A percentile compares a stretch with the other conserved stretches of the same genome.
Evolutionary conservation across 2,888 invertebrate species (phyloP).

Genomic region (Protophormia terraenovae): DNA sequence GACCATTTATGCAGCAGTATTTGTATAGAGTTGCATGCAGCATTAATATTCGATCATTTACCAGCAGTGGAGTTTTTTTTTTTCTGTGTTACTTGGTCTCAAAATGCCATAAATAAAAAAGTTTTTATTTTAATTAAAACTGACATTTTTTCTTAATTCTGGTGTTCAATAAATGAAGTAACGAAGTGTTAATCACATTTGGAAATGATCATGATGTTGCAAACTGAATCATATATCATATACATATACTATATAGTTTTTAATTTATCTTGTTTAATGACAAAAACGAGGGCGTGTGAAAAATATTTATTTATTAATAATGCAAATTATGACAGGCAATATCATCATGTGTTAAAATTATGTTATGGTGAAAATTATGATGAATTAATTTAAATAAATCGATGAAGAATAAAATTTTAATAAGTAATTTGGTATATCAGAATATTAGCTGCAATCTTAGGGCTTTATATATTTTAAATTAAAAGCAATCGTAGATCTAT

Average conservation of each 20-base stretch:
- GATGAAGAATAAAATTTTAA: no score
- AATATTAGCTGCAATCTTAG: no score
- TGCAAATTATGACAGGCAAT: constrained; percentile 44
- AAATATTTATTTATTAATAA: constrained; percentile 41
- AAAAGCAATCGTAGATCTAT: no score
- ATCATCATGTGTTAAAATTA: not conserved
- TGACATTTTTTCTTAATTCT: constrained; percentile 45
- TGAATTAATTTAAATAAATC: not conserved
- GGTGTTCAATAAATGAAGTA: constrained; percentile 65
- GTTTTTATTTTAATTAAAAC: constrained; percentile 67
- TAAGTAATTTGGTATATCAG: no score
- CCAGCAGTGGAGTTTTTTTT: not conserved
- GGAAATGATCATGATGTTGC: constrained; percentile 58
- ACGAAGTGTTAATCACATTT: constrained; percentile 68
- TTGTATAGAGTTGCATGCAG: not conserved
- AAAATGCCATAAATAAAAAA: constrained; percentile 55
- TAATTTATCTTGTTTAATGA: not conserved
- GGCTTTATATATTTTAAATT: no score
- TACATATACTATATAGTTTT: not conserved
- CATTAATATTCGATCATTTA: constrained; percentile 42
- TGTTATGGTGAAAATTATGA: not conserved
- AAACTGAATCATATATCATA: not conserved
- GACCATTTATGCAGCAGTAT: constrained; percentile 17
- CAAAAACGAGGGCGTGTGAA: constrained; percentile 65
- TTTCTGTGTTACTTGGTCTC: not conserved